Evolutionary conservation across 2,797 vertebrate genomes (phyloP), one percentile per base, ranked within the genome.

Genomic region (Pachyuromys duprasi): DNA sequence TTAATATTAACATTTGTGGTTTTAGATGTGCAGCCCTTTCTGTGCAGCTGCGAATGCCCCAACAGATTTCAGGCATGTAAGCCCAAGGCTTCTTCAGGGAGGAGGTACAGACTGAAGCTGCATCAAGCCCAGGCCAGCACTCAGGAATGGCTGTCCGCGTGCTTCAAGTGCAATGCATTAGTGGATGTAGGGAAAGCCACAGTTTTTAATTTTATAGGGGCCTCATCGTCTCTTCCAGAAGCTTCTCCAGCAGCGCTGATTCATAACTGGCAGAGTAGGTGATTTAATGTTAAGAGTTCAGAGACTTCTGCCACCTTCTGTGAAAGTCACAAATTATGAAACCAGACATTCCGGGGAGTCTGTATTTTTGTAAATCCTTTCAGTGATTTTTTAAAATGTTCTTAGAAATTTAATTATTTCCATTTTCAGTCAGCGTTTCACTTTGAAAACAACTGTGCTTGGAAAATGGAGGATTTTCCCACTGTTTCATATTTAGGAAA

Each of bases 291-390:
- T 91, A 81, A 63, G 75, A 55, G 45, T 7, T 88, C 9, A 92
- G 5, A 83, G 36, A 22, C 39, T 83, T 72, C 67, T 63, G 9
- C 24, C 3, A 70, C 55, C n/a, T 82, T 17, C 28, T 8, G 70
- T 72, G 3, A 92, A 97, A 95, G 42, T 57, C 93, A 42, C 26
- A 45, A 60, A n/a, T 57, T 22, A 20, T 62, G 49, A 74, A 70
- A 45, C 14, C 18, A 67, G 55, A 72, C 2, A 76, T 2, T 28
- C 9, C 42, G 74, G 28, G 8, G 15, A 55, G 17, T 67, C 72
- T 78, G 60, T 79, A 45, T 57, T 92, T 95, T 79, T 86, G 2
- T 45, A 82, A 91, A 42, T 2, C 20, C 9, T 80, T 3, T 31
- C 67, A 82, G 11, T 75, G 17, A 93, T 15, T 69, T 36, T 81